Conservation (phyloP, 2,888 invertebrate genomes). For the Sussaba pulchella region DNA sequence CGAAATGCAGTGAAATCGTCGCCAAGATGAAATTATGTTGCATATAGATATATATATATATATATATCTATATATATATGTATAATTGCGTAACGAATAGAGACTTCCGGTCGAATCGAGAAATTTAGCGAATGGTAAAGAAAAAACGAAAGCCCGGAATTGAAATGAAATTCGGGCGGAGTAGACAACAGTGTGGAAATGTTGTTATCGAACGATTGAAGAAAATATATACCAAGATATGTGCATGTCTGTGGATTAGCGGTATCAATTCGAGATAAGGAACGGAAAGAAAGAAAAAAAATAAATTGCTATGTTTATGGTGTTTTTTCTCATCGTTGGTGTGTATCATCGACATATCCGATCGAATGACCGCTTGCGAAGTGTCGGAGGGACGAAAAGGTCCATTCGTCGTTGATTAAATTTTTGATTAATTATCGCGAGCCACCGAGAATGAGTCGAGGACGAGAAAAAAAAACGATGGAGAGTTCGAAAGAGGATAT, state of each 20-base stretch:
- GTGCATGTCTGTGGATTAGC: slow-evolving; percentile 59
- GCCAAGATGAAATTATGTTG: slow-evolving; percentile 36
- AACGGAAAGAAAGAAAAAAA: slow-evolving; percentile 47
- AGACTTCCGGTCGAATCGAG: slow-evolving; percentile 20
- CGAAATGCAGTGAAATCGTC: slow-evolving; percentile 43
- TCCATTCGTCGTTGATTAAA: slow-evolving; percentile 24
- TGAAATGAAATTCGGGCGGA: slow-evolving; percentile 33
- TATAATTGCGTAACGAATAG: slow-evolving; percentile 32
- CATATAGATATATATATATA: too few relatives aligned
- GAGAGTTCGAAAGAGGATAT: background rate
- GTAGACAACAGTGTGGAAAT: slow-evolving; percentile 40
- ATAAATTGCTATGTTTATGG: slow-evolving; percentile 36
- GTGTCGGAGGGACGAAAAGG: slow-evolving; percentile 19
- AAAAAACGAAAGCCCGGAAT: too few relatives aligned
- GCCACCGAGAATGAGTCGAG: too few relatives aligned
- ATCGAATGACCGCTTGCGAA: slow-evolving; percentile 70
- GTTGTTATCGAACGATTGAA: slow-evolving; percentile 58
- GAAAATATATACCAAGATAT: slow-evolving; percentile 54
- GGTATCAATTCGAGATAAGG: slow-evolving; percentile 56
- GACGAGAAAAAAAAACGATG: slow-evolving; percentile 1
- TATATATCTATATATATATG: too few relatives aligned
- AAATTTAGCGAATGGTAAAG: slow-evolving; percentile 30
- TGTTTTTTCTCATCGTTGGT: slow-evolving; percentile 63
- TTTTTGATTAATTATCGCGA: background rate
- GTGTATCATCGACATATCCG: slow-evolving; percentile 75